Evolutionary conservation across 2,113 vertebrate species (phyloP).

Genomic region (Zosterops lateralis): DNA sequence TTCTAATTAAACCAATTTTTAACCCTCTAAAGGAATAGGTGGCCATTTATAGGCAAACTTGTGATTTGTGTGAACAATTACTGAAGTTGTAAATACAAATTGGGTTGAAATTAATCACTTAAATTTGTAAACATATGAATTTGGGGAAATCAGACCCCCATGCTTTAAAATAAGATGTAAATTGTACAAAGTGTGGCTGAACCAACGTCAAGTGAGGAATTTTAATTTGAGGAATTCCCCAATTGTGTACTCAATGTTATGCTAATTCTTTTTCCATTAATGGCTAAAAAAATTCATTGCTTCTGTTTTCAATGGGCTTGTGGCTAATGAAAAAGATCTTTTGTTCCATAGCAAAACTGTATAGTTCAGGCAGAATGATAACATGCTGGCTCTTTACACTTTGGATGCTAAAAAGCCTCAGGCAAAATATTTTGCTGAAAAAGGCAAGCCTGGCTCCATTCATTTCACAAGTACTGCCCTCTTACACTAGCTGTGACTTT

Average conservation of each 20-base stretch:
- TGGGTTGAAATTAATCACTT: background rate
- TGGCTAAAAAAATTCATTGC: slow-evolving; percentile 17
- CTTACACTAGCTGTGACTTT: slow-evolving; percentile 34
- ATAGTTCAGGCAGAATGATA: slow-evolving; percentile 21
- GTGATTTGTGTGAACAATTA: background rate
- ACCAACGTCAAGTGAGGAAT: background rate
- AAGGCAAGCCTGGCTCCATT: slow-evolving; percentile 16
- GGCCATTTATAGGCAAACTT: background rate
- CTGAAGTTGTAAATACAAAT: background rate
- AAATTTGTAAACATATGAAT: background rate
- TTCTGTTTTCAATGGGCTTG: background rate
- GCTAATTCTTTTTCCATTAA: slow-evolving; percentile 26
- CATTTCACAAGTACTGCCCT: slow-evolving; percentile 1
- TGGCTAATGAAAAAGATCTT: slow-evolving; percentile 26
- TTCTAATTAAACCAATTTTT: background rate
- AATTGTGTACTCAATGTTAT: slow-evolving; percentile 15
- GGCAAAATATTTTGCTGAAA: slow-evolving; percentile 50
- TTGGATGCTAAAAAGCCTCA: background rate
- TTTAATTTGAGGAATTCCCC: slow-evolving; percentile 30
- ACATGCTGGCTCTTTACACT: background rate
- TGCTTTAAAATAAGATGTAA: background rate
- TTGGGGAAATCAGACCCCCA: background rate
- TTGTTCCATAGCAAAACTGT: slow-evolving; percentile 39
- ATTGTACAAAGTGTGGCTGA: background rate
- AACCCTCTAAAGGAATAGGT: background rate